Base-by-base conservation (phyloP, 2,888 invertebrate genomes). In the Sycophila texana region DNA sequence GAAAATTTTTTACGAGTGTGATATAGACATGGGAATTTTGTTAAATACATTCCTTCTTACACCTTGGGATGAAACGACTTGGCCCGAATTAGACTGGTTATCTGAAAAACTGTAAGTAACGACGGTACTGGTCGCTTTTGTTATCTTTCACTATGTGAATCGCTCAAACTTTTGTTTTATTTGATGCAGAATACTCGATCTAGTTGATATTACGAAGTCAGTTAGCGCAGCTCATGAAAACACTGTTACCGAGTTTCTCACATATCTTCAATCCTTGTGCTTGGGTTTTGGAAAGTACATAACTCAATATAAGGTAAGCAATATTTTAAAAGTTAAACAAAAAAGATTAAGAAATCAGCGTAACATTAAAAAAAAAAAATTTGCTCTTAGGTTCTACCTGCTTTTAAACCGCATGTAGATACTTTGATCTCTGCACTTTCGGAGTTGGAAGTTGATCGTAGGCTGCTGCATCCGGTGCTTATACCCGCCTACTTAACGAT, bases 51-150 rank as follows among this genome's bases (percentile, higher is more conserved):
- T 95, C 82, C 87, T 89, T 65, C 81, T 83, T 14, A 86, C 86
- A 53, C 83, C 86, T 0, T 90, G 89, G 90, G 86, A 88, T 61
- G 86, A 84, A 66, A 93, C 93, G 81, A 93, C 93, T 84, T 96
- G 96, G 96, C 88, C 92, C 14, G 94, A 95, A 87, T 91, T 95
- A 81, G 93, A 93, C 77, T 96, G 96, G 95, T 91, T 94, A 86
- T 91, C 93, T 18, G 91, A 92, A 86, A 92, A 92, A 87, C 91
- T 93, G 95, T 95, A 89, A 92, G 93, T 92, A 71, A 74, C 26
- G 58, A 4, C 14, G 20, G 53, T 26, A 10, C 10, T 39, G 1
- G 10, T 10, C 7, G 7, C 1, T 39, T 39, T 7, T 0, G 1
- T 39, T 39, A 4, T 39, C 10, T 10, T 39, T 1, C 39, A 7